These are phyloP conservation scores for Ostrea edulis DNA, from an alignment of 1,140 invertebrate genomes.

Conservation along the genomic window DNA sequence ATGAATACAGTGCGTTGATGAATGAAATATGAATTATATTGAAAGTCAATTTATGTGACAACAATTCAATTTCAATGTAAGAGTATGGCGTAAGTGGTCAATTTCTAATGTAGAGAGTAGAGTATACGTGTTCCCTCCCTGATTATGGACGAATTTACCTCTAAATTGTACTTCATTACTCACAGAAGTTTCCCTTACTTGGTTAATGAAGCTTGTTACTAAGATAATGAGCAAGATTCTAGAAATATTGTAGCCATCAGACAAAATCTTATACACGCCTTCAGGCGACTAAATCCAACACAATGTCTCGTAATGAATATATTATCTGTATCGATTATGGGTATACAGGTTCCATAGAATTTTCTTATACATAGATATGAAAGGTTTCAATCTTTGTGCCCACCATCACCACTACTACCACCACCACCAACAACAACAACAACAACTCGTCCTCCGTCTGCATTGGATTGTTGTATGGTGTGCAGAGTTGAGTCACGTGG, in stretches of 20 bases:
- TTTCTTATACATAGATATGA: not conserved
- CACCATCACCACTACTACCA: too few species aligned
- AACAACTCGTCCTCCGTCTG: too few species aligned
- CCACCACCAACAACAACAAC: too few species aligned
- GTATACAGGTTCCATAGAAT: not conserved
- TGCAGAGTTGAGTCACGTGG: too few species aligned
- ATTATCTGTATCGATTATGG: not conserved
- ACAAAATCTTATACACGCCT: not conserved
- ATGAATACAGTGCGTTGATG: too few species aligned
- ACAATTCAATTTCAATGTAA: not conserved
- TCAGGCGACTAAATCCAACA: not conserved
- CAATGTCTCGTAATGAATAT: constrained; percentile 8
- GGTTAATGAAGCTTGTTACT: constrained; percentile 17
- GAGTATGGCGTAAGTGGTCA: not conserved
- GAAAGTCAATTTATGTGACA: not conserved
- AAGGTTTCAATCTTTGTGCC: too few species aligned
- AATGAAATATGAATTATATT: not conserved
- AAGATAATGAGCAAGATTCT: not conserved
- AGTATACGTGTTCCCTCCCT: not conserved
- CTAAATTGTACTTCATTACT: not conserved
- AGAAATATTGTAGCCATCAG: not conserved
- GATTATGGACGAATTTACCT: not conserved
- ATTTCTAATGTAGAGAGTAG: not conserved
- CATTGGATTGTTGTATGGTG: too few species aligned
- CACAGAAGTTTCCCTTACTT: not conserved